Conservation (phyloP, 1,140 invertebrate genomes). For the Drosophila fuyamai region DNA sequence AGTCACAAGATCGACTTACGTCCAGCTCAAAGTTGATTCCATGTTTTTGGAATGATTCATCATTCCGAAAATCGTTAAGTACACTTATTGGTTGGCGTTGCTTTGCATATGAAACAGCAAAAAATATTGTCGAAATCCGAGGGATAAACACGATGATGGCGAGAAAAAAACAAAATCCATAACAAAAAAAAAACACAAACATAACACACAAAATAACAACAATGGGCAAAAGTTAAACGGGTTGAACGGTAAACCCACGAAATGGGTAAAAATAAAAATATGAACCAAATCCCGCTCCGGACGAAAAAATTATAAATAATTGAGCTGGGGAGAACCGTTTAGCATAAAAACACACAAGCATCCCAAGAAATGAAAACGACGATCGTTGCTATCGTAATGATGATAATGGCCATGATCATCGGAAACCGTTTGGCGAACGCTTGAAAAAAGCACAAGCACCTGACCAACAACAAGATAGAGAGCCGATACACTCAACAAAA, state of each 20-base stretch:
- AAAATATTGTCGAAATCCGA: conserved; percentile 19
- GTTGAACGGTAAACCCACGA: conserved; percentile 69
- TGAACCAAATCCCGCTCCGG: conserved; percentile 31
- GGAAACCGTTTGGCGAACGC: conserved; percentile 36
- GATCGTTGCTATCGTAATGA: conserved; percentile 13
- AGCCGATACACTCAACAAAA: background rate
- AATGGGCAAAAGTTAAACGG: conserved; percentile 32
- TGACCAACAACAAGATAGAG: conserved; percentile 2
- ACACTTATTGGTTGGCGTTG: conserved; percentile 41
- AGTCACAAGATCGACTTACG: conserved; percentile 39
- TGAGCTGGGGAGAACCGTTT: conserved; percentile 45
- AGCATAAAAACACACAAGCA: conserved; percentile 38
- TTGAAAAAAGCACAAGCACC: conserved; percentile 12
- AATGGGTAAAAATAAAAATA: conserved; percentile 29
- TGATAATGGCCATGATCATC: conserved; percentile 24
- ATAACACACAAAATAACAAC: conserved; percentile 27
- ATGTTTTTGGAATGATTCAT: conserved; percentile 69
- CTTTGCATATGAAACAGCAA: conserved; percentile 64
- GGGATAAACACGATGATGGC: conserved; percentile 24
- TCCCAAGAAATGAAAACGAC: conserved; percentile 10
- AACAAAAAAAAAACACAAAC: conserved; percentile 15
- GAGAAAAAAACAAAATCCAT: conserved; percentile 7
- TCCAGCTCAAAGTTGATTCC: conserved; percentile 65
- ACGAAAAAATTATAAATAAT: conserved; percentile 56
- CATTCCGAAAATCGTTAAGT: conserved; percentile 47